phyloP scores from a whole-genome alignment of 2,888 invertebrate species.

The Eupithecia abbreviata region DNA sequence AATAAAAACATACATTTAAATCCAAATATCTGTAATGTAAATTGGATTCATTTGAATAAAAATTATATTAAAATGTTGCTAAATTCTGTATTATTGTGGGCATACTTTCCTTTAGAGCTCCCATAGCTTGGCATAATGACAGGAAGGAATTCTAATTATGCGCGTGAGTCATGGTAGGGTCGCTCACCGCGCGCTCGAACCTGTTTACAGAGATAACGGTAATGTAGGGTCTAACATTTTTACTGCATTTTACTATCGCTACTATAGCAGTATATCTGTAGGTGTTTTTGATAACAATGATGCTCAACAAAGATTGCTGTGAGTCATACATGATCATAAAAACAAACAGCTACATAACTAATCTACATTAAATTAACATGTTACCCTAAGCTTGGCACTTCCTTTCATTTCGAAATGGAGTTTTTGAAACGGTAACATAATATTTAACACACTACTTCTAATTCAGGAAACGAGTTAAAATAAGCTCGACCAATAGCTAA shows the following conservation, averaged over 20 bases:
- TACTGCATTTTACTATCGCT: not conserved
- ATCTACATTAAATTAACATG: not conserved
- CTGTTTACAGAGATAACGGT: conserved; percentile 14
- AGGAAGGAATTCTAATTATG: conserved; percentile 22
- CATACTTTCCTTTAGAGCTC: not conserved
- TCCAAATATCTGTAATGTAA: conserved; percentile 81
- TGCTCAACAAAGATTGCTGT: not conserved
- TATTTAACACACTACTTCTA: not conserved
- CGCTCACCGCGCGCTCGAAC: conserved; percentile 11
- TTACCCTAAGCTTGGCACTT: not conserved
- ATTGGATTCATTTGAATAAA: conserved; percentile 84
- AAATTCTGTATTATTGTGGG: conserved; percentile 64
- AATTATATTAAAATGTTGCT: conserved; percentile 85
- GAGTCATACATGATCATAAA: not conserved
- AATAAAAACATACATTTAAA: conserved; percentile 78
- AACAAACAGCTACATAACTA: not conserved
- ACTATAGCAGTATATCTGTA: not conserved
- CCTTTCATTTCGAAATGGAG: not conserved
- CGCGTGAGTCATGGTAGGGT: conserved; percentile 22
- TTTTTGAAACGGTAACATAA: not conserved
- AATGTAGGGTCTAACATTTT: conserved; percentile 1
- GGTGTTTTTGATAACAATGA: not conserved
- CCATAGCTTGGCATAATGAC: conserved; percentile 11
- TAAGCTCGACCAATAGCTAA: not conserved
- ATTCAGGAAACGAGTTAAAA: not conserved